Evolutionary conservation across 2,888 invertebrate species (phyloP).

Genomic region (Norana najaformis): DNA sequence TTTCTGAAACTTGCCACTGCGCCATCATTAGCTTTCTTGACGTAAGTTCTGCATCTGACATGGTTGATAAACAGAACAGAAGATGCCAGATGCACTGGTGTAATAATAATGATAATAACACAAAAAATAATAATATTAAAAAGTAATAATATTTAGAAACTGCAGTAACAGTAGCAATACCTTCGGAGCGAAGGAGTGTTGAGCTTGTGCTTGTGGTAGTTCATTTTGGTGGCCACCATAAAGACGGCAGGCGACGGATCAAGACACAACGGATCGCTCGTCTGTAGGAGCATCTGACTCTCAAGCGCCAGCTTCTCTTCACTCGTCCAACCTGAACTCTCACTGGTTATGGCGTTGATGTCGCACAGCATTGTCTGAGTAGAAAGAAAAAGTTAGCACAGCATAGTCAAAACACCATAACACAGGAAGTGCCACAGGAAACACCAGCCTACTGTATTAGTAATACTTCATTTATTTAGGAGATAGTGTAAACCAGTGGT

Average conservation of each 20-base stretch:
- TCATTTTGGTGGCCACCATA: constrained; percentile 63
- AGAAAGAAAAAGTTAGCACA: neutral
- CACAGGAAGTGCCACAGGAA: too few relatives aligned
- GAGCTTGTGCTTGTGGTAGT: constrained; percentile 51
- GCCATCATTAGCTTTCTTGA: too few relatives aligned
- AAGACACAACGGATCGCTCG: constrained; percentile 83
- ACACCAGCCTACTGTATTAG: neutral
- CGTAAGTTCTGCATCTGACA: too few relatives aligned
- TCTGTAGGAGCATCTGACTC: constrained; percentile 81
- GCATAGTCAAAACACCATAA: too few relatives aligned
- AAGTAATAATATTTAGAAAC: neutral
- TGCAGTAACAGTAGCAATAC: constrained; percentile 42
- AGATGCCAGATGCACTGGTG: too few relatives aligned
- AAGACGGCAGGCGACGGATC: constrained; percentile 85
- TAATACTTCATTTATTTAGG: too few relatives aligned
- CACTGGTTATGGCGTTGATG: constrained; percentile 67
- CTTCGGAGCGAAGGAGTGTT: constrained; percentile 54
- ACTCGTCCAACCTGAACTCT: constrained; percentile 70
- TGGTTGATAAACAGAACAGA: too few relatives aligned
- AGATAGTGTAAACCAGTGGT: too few relatives aligned
- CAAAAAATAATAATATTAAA: neutral
- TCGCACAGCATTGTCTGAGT: constrained; percentile 71
- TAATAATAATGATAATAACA: too few relatives aligned
- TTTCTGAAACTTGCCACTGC: too few relatives aligned
- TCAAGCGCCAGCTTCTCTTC: constrained; percentile 80